Conservation (phyloP, 2,113 vertebrate genomes). For the Hemicordylus capensis region DNA sequence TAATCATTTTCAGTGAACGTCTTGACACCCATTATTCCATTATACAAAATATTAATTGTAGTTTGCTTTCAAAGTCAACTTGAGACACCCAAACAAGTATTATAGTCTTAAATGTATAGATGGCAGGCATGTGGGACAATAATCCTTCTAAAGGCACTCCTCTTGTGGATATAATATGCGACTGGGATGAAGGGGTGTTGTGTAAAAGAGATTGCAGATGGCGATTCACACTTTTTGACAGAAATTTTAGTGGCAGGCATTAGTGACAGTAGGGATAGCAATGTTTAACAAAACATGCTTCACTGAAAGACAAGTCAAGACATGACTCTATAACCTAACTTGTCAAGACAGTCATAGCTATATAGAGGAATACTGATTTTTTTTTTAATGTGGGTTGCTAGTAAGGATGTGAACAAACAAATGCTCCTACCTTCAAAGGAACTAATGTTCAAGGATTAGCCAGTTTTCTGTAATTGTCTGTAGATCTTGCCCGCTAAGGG, state of each 20-base stretch:
- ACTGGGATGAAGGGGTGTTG: no score
- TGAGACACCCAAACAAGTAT: background rate
- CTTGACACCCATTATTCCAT: background rate
- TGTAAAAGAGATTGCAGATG: no score
- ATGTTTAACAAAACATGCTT: background rate
- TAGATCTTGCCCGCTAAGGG: slow-evolving; percentile 89
- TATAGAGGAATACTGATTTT: background rate
- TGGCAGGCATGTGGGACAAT: background rate
- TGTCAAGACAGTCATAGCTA: background rate
- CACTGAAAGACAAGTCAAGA: background rate
- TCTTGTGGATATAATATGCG: no score
- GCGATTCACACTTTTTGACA: no score
- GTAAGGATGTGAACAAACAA: slow-evolving; percentile 2
- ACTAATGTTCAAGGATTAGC: slow-evolving; percentile 87
- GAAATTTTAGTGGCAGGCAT: no score
- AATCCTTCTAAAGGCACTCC: no score
- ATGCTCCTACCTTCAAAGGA: slow-evolving; percentile 49
- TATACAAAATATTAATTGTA: background rate
- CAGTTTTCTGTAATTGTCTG: slow-evolving; percentile 90
- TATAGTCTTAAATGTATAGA: background rate
- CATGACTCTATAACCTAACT: background rate
- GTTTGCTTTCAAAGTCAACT: background rate
- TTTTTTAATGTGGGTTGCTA: no score
- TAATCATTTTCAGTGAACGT: background rate
- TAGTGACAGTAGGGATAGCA: no score